phyloP scores from a whole-genome alignment of 2,888 invertebrate genomes.

The Eudasyphora cyanicolor region DNA sequence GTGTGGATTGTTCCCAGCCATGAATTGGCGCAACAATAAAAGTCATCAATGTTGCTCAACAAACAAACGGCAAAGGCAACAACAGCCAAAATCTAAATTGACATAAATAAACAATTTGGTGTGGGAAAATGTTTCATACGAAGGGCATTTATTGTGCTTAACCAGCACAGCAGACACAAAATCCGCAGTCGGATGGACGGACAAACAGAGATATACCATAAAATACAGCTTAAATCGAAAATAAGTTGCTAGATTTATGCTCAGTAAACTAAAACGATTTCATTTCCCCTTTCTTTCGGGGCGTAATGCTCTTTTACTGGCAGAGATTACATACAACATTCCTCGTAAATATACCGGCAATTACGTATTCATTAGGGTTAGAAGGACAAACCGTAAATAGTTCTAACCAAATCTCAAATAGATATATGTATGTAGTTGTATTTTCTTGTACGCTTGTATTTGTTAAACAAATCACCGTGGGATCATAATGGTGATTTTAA shows the following conservation, averaged over 20 bases:
- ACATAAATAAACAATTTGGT: slow-evolving; percentile 68
- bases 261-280: not conserved
- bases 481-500: not conserved
- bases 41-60: slow-evolving; percentile 60
- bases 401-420: not conserved
- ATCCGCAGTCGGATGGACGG: not conserved
- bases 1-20: slow-evolving; percentile 9
- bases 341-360: slow-evolving; percentile 29
- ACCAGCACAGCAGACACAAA: not conserved
- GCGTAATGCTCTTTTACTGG: not conserved
- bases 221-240: slow-evolving; percentile 5
- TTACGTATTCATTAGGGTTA: slow-evolving; percentile 46
- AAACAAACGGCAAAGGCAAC: slow-evolving; percentile 48
- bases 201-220: not conserved
- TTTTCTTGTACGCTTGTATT: not conserved
- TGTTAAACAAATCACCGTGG: not conserved
- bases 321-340: too few relatives aligned
- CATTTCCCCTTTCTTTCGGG: not conserved
- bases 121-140: slow-evolving; percentile 63
- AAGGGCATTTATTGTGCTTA: not conserved
- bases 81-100: slow-evolving; percentile 50
- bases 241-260: slow-evolving; percentile 5
- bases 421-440: not conserved
- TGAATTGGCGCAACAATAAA: slow-evolving; percentile 14
- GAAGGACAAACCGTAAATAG: not conserved